These are phyloP conservation scores for Phoenicopterus ruber DNA, from an alignment of 2,113 vertebrate genomes.

Conservation along the genomic window DNA sequence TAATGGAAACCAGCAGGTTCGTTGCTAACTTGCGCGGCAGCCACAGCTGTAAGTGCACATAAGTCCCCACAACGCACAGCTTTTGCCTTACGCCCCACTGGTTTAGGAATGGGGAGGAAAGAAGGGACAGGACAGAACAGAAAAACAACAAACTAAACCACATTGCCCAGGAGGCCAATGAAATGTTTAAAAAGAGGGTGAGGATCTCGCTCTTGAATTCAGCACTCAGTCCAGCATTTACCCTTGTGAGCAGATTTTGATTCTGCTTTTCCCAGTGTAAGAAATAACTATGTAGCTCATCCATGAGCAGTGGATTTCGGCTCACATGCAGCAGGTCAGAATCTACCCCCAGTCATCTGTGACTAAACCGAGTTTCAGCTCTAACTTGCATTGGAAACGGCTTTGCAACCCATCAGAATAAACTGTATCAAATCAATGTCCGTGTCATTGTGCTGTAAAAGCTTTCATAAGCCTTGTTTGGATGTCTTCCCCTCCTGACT, in stretches of 20 bases:
- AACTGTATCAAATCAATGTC: not conserved
- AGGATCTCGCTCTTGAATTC: not conserved
- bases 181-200: not conserved
- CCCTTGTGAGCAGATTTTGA: not conserved
- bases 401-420: not conserved
- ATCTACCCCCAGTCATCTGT: not conserved
- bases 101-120: not conserved
- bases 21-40: not conserved
- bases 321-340: not conserved
- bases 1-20: not conserved
- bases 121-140: not conserved
- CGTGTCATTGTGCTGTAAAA: not conserved
- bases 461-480: not conserved
- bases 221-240: not conserved
- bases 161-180: not conserved
- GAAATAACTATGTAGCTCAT: accelerated
- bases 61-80: not conserved
- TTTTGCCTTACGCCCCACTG: not conserved
- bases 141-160: not conserved
- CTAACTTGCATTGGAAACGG: not conserved
- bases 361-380: not conserved
- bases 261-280: not conserved
- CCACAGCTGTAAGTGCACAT: not conserved
- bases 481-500: not conserved
- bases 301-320: not conserved